Percentiles rank a stretch among this genome's conserved stretches.
phyloP scores from a whole-genome alignment of 2,888 invertebrate genomes.

The Drosophila prolongata region DNA sequence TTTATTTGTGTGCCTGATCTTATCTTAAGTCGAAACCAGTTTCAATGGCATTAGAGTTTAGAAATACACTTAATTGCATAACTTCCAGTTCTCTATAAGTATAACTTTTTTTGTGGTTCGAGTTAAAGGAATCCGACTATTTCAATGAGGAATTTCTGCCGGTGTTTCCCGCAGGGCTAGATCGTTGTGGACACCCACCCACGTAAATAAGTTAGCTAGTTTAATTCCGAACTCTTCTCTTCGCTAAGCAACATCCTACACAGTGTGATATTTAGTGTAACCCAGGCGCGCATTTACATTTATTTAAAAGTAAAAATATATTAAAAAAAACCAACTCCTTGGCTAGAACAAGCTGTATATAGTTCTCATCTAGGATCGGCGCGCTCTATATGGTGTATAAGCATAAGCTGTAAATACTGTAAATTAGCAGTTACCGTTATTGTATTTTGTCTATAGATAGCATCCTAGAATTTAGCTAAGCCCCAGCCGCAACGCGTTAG shows the following conservation, averaged over 20 bases:
- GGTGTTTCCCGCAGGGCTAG: neutral
- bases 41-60: neutral
- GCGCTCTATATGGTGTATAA: constrained; percentile 30
- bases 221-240: constrained; percentile 61
- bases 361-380: constrained; percentile 30
- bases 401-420: constrained; percentile 69
- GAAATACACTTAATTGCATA: neutral
- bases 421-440: constrained; percentile 72
- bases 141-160: neutral
- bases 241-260: constrained; percentile 82
- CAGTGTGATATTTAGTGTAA: constrained; percentile 84
- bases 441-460: constrained; percentile 63
- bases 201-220: constrained; percentile 45
- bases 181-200: constrained; percentile 1
- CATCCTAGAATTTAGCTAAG: constrained; percentile 14
- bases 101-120: neutral
- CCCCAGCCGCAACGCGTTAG: constrained; percentile 45
- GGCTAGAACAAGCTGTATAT: constrained; percentile 51
- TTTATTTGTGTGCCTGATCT: constrained; percentile 3
- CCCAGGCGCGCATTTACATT: constrained; percentile 64
- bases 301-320: constrained; percentile 19
- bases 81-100: neutral
- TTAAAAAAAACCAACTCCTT: constrained; percentile 16
- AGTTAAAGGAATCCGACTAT: neutral
- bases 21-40: constrained; percentile 4